These are phyloP conservation scores for Gymnothorax reevesii DNA, from an alignment of 2,797 vertebrate species.

Conservation along the genomic window DNA sequence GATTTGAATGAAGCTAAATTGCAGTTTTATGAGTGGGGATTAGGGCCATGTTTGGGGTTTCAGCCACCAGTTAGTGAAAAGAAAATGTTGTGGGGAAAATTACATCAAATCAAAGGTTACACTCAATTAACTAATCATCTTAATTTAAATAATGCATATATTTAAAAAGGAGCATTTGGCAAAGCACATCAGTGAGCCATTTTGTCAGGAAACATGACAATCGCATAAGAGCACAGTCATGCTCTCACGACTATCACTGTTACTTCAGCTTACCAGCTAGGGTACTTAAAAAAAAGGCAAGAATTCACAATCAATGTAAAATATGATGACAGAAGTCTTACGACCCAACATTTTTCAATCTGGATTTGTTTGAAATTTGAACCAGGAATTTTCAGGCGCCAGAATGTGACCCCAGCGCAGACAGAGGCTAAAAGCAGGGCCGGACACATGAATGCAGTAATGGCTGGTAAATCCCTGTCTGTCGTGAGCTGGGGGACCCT, in stretches of 20 bases:
- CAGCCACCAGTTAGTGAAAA: not conserved
- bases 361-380: not conserved
- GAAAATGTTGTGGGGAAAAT: not conserved
- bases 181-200: not conserved
- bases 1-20: too few species aligned
- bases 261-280: not conserved
- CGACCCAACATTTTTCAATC: not conserved
- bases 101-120: not conserved
- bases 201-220: not conserved
- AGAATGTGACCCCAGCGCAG: not conserved
- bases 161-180: not conserved
- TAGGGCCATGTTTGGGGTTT: not conserved
- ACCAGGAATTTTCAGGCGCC: not conserved
- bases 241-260: not conserved
- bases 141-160: not conserved
- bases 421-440: not conserved
- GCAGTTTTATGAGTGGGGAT: too few species aligned
- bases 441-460: not conserved
- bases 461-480: not conserved
- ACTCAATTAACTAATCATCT: not conserved
- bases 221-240: not conserved
- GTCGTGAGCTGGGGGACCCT: not conserved
- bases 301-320: not conserved
- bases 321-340: conserved; percentile 7
- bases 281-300: not conserved